Base-by-base conservation (phyloP, 1,140 invertebrate species). In the Sycophaga agraensis region DNA sequence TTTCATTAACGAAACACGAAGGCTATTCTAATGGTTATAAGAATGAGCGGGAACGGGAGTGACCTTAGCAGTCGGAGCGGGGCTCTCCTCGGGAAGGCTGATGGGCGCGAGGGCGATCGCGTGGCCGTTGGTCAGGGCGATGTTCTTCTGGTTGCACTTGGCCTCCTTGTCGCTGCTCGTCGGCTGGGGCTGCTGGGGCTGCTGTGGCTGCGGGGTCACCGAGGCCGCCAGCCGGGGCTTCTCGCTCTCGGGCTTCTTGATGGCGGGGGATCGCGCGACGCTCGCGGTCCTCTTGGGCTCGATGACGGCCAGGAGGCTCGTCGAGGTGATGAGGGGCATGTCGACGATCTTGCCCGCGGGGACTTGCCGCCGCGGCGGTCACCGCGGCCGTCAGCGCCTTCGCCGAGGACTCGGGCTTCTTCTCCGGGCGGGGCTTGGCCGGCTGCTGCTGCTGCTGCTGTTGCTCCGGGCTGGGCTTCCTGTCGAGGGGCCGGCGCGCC, bases 311-410 rank as follows among this genome's bases (percentile, higher is more conserved):
- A 53, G 17, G 2, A 63, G 16, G 17, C 71, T 78, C 57, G 58
- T 71, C 8, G 78, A 78, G 14, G 75, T 71, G 21, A 81, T 81
- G 40, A 81, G 62, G 0, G 79, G 79, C 77, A 81, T 78, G 34
- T 81, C 79, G 1, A 76, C 71, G 26, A 81, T 80, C 53, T 76
- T 80, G 42, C 74, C 75, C 4, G 76, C 49, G 11, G n/a, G n/a
- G n/a, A n/a, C n/a, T n/a, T n/a, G n/a, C n/a, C n/a, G n/a, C 31
- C 28, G 48, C n/a, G 7, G 48, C n/a, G 8, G 48, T 14, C n/a
- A 17, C 1, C 8, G 31, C 4, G 19, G n/a, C 14, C 7, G 48
- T 22, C 14, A 50, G 9, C 16, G 40, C 16, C 22, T 65, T 60
- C 56, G 22, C 34, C 26, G 28, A 7, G 17, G n/a, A n/a, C n/a